A percentile compares a stretch with the other conserved stretches of the same genome.
These are phyloP conservation scores for Lipophrys pholis DNA, from an alignment of 2,113 vertebrate species.

Conservation along the genomic window DNA sequence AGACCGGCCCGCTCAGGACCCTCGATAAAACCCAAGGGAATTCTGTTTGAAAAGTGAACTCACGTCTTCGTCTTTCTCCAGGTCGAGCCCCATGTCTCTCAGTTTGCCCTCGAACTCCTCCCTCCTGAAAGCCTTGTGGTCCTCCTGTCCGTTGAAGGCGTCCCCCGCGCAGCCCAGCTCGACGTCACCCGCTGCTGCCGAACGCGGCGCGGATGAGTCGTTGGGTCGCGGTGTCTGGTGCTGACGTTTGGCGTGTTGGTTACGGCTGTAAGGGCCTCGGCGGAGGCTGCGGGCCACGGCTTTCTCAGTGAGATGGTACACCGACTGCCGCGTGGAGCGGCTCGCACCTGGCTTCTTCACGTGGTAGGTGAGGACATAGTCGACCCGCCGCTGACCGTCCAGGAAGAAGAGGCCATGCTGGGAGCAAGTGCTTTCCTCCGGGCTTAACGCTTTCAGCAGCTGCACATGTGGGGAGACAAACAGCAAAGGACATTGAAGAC, in stretches of 20 bases:
- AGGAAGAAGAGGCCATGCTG: constrained; percentile 93
- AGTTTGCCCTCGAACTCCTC: constrained; percentile 94
- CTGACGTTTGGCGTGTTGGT: not conserved
- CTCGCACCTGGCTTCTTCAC: constrained; percentile 86
- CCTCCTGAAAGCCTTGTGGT: constrained; percentile 88
- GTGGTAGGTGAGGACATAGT: constrained; percentile 93
- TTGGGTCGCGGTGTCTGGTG: not conserved
- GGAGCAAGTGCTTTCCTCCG: constrained; percentile 87
- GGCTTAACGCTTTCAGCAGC: constrained; percentile 90
- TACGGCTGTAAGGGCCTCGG: constrained; percentile 56
- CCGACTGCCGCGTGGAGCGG: constrained; percentile 68
- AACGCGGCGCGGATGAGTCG: constrained; percentile 24
- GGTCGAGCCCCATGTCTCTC: constrained; percentile 91
- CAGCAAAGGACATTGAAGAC: constrained; percentile 19
- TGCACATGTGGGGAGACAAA: constrained; percentile 60
- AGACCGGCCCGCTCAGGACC: too few species aligned
- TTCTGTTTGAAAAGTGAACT: constrained; percentile 41
- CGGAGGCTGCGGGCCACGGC: constrained; percentile 68
- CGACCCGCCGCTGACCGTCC: constrained; percentile 93
- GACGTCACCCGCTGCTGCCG: constrained; percentile 41
- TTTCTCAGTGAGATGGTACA: constrained; percentile 79
- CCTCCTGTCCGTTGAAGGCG: constrained; percentile 86
- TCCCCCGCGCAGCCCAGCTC: constrained; percentile 62
- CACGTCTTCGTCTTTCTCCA: constrained; percentile 94
- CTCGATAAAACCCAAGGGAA: too few species aligned